Evolutionary conservation across 2,113 vertebrate genomes (phyloP).

Genomic region (Colistium nudipinnis): DNA sequence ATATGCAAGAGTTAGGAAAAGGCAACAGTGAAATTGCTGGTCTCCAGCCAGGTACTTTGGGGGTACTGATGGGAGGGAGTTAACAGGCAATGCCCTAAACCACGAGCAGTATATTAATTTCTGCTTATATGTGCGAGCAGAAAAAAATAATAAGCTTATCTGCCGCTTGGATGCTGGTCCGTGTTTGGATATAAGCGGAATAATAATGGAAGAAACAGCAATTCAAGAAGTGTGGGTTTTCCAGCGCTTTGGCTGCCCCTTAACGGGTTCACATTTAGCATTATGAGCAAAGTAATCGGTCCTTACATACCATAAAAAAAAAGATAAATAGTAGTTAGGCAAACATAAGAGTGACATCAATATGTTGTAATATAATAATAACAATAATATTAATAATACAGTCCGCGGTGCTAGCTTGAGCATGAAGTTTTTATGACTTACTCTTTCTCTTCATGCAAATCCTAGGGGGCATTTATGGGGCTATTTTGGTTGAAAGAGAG

Average conservation of each 20-base stretch:
- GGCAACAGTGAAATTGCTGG: conserved; percentile 31
- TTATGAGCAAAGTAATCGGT: neutral
- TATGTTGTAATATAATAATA: too few relatives aligned
- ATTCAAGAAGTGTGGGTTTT: neutral
- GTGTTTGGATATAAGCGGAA: too few relatives aligned
- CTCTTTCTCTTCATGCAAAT: conserved; percentile 60
- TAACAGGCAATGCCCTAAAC: neutral
- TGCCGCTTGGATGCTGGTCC: neutral
- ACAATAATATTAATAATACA: too few relatives aligned
- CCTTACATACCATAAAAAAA: too few relatives aligned
- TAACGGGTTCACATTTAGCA: neutral
- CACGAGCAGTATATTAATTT: neutral
- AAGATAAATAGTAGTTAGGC: neutral
- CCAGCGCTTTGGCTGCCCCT: neutral
- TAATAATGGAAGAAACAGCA: neutral
- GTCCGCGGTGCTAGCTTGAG: neutral
- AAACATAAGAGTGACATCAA: neutral
- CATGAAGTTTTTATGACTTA: conserved; percentile 34
- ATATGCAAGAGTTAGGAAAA: conserved; percentile 49
- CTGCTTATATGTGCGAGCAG: neutral
- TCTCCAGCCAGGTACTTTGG: conserved; percentile 41
- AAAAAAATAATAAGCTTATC: conserved; percentile 6
- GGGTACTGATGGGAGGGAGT: conserved; percentile 3
- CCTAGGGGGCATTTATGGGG: conserved; percentile 47
- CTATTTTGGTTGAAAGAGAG: conserved; percentile 67